Evolutionary conservation across 1,140 invertebrate genomes (phyloP).

Genomic region (Ceratosolen fusciceps): DNA sequence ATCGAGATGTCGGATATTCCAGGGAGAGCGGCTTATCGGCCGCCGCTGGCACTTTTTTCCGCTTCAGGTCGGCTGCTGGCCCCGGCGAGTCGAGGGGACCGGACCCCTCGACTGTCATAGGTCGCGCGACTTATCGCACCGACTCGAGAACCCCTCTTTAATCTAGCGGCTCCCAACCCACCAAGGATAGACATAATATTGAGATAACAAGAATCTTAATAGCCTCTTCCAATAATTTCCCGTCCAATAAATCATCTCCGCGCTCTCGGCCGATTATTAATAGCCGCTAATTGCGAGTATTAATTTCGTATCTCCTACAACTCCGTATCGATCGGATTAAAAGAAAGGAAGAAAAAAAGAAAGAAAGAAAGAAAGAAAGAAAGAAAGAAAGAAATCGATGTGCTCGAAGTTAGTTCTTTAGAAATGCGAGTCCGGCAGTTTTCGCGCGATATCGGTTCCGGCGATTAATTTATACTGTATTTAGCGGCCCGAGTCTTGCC

Average conservation of each 20-base stretch:
- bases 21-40: neutral
- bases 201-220: conserved; percentile 38
- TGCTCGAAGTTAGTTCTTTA: too few relatives aligned
- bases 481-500: neutral
- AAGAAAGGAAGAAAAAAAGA: too few relatives aligned
- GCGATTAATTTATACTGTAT: neutral
- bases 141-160: conserved; percentile 20
- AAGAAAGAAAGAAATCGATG: too few relatives aligned
- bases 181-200: conserved; percentile 29
- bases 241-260: conserved; percentile 39
- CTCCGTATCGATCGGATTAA: conserved; percentile 3
- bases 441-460: neutral
- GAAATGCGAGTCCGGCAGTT: too few relatives aligned
- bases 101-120: neutral
- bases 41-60: conserved; percentile 26
- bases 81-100: too few relatives aligned
- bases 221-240: conserved; percentile 39
- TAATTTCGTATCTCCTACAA: conserved; percentile 19
- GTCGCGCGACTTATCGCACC: conserved; percentile 22
- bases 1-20: neutral
- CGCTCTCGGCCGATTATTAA: conserved; percentile 38
- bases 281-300: conserved; percentile 19
- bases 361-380: too few relatives aligned
- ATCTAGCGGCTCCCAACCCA: neutral
- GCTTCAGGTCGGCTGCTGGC: neutral